These are phyloP conservation scores for Nipponia nippon DNA, from an alignment of 2,113 vertebrate species.

Conservation along the genomic window DNA sequence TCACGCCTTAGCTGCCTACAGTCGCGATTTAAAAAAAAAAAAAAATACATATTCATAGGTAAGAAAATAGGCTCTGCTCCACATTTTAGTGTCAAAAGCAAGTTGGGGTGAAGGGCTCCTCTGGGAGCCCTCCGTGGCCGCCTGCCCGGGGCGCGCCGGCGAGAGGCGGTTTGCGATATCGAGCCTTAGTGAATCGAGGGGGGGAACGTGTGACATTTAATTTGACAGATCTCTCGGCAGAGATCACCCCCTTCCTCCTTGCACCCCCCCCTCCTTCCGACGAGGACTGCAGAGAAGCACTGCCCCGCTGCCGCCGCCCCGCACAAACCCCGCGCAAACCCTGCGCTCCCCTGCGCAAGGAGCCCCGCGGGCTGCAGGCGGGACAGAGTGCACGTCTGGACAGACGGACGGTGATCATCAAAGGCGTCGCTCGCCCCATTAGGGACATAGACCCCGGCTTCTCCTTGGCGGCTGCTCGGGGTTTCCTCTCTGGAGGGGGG, in stretches of 20 bases:
- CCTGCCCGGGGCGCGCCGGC: not conserved
- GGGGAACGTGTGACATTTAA: not conserved
- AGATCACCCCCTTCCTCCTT: not conserved
- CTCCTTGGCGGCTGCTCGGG: fast-evolving
- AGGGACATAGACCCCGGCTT: not conserved
- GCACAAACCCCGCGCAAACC: not conserved
- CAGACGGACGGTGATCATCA: not conserved
- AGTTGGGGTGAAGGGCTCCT: not conserved
- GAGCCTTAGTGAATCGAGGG: fast-evolving
- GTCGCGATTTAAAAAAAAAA: not conserved
- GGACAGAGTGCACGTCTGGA: not conserved
- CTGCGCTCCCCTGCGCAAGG: too few relatives aligned
- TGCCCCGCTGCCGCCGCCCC: fast-evolving
- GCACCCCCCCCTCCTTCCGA: not conserved
- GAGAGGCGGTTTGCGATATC: not conserved
- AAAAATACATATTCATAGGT: not conserved
- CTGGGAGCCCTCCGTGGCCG: not conserved
- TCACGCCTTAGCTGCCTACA: not conserved
- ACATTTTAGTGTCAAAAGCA: not conserved
- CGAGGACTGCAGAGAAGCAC: not conserved
- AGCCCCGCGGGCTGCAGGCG: not conserved
- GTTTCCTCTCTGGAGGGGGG: not conserved
- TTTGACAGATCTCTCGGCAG: not conserved
- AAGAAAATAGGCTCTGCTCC: not conserved
- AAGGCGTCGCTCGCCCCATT: fast-evolving